These are phyloP conservation scores for Aricia artaxerxes DNA, from an alignment of 2,888 invertebrate species.

Conservation along the genomic window DNA sequence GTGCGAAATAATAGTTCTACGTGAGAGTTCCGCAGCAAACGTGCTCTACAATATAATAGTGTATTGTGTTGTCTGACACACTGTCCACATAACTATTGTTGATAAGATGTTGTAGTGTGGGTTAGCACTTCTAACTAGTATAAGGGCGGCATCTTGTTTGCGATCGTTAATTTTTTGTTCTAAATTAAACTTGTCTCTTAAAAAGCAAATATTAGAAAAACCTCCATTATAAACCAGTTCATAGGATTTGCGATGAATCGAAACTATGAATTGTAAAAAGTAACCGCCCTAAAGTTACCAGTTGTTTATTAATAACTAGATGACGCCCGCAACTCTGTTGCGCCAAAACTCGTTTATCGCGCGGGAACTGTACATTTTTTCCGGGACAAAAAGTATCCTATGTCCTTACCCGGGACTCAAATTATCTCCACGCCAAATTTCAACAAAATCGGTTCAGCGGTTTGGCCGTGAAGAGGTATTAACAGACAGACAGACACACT, in stretches of 20 bases:
- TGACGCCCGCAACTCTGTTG: no score
- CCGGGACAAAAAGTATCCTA: no score
- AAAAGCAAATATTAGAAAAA: not conserved
- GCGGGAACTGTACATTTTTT: no score
- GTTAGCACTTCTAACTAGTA: not conserved
- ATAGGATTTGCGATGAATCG: not conserved
- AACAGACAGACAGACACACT: no score
- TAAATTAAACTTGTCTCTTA: not conserved
- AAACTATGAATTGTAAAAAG: not conserved
- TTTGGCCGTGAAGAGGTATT: no score
- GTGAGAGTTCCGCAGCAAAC: slow-evolving; percentile 16
- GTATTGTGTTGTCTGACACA: slow-evolving; percentile 16
- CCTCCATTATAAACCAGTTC: not conserved
- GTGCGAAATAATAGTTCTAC: slow-evolving; percentile 12
- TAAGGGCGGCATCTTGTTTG: not conserved
- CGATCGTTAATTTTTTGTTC: not conserved
- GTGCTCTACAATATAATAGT: slow-evolving; percentile 16
- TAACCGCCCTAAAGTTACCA: not conserved
- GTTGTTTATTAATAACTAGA: no score
- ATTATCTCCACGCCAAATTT: no score
- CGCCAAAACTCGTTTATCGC: no score
- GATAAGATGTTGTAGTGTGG: not conserved
- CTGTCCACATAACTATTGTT: slow-evolving; percentile 7
- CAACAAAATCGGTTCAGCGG: no score
- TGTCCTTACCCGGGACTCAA: no score